Evolutionary conservation across 2,113 vertebrate genomes (phyloP).

Genomic region (Poecilia latipinna): DNA sequence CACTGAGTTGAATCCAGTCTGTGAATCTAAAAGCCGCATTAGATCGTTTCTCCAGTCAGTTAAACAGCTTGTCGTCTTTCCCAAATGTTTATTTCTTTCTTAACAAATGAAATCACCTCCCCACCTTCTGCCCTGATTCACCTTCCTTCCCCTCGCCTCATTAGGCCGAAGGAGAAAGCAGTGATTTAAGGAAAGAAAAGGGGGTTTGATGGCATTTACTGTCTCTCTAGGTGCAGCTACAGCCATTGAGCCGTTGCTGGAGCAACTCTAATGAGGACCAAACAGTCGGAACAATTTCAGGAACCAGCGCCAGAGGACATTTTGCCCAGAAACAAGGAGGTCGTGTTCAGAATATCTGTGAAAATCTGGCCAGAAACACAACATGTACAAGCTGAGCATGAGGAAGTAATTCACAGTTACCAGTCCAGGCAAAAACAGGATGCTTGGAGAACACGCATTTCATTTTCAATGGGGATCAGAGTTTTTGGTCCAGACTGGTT

Average conservation of each 20-base stretch:
- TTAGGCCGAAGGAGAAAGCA: slow-evolving; percentile 8
- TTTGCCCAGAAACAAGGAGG: neutral
- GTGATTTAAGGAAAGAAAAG: neutral
- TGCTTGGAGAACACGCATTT: too few species aligned
- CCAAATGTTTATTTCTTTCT: slow-evolving; percentile 1
- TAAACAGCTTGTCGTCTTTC: neutral
- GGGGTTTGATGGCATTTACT: neutral
- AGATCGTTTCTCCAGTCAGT: neutral
- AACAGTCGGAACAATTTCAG: slow-evolving; percentile 13
- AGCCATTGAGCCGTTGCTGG: slow-evolving; percentile 30
- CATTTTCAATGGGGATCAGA: too few species aligned
- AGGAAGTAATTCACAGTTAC: neutral
- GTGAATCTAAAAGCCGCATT: slow-evolving; percentile 19
- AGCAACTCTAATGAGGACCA: slow-evolving; percentile 20
- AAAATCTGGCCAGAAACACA: neutral
- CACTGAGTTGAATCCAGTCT: neutral
- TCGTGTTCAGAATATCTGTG: neutral
- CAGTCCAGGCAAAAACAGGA: neutral
- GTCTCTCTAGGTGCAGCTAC: slow-evolving; percentile 5
- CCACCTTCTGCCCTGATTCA: slow-evolving; percentile 11
- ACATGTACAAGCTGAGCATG: neutral
- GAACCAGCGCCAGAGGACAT: neutral
- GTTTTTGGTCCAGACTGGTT: too few species aligned
- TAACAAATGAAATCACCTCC: slow-evolving; percentile 36
- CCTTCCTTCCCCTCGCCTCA: neutral